Evolutionary conservation across 1,140 invertebrate genomes (phyloP), one percentile per base, ranked within the genome.

Genomic region (Gyrodactylus bullatarudis): DNA sequence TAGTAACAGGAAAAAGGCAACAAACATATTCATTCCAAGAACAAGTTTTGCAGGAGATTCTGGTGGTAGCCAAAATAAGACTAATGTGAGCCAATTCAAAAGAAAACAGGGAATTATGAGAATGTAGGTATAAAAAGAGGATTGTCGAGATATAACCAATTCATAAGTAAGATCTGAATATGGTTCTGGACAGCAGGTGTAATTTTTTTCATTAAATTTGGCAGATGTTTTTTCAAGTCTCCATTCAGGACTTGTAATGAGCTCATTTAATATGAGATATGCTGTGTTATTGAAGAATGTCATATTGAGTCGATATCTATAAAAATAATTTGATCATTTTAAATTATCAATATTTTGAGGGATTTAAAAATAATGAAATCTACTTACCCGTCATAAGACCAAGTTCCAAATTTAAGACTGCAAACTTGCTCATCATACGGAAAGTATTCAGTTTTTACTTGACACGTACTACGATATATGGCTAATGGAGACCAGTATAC

Each of bases 401-500:
- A 76, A 1, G 75, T 74, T 69, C 76, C 76, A 71, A 76, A 76
- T 27, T 74, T 74, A n/a, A 76, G 70, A 19, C 72, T 70, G 71
- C 76, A 76, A 22, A 27, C 75, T 54, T 76, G 76, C 19, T 69
- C 26, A 69, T 76, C 76, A 68, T 76, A 76, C 1, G 76, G 76
- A 72, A 76, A 76, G 34, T 75, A 74, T 26, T 74, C 68, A 8
- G 76, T 75, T n/a, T 76, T 75, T 16, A 76, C 72, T 22, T 74
- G 73, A 68, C 76, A 76, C 22, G 74, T 75, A 26, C 76, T 76
- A 68, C 76, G 76, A 20, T 75, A 71, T 1, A 75, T 74, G 20
- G 75, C 75, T 22, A 75, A 73, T 26, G 73, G 76, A 79, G 91
- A 90, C 80, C 79, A 81, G 69, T 86, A 85, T 20, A 94, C 89